Percentiles rank a stretch among this genome's conserved stretches.
Conservation (phyloP, 2,888 invertebrate species). For the Nasonia oneida region DNA sequence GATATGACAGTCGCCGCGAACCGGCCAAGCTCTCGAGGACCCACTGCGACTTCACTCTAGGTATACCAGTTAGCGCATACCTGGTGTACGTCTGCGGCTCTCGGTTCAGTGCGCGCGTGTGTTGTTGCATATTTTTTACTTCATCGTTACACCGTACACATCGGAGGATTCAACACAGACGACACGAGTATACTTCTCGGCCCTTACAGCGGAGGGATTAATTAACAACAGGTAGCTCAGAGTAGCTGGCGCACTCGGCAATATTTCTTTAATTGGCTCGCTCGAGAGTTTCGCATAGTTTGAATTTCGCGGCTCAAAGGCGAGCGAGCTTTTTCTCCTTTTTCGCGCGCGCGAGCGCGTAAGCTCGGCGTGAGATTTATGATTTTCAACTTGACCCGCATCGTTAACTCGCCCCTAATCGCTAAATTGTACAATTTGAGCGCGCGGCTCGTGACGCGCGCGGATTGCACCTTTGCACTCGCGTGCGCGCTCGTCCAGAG, state of each 20-base stretch:
- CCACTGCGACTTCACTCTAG: neutral
- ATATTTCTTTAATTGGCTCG: no score
- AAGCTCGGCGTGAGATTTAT: neutral
- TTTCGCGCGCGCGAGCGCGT: neutral
- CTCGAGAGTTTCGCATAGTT: neutral
- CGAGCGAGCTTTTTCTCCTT: neutral
- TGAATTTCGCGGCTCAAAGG: neutral
- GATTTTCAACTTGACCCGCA: slow-evolving; percentile 16
- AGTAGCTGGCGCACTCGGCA: no score
- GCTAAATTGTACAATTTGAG: slow-evolving; percentile 9
- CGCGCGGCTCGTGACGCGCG: neutral
- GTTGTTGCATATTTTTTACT: no score
- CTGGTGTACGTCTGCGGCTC: no score
- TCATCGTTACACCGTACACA: no score
- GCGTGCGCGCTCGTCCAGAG: neutral
- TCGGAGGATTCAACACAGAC: no score
- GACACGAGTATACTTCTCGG: no score
- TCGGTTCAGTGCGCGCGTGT: no score
- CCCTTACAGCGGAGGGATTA: no score
- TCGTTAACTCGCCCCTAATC: neutral
- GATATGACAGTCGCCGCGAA: slow-evolving; percentile 64
- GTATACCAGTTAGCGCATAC: neutral
- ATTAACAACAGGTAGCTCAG: no score
- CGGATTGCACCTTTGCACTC: neutral
- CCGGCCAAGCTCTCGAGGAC: slow-evolving; percentile 56